Conservation (phyloP, 2,113 vertebrate species). For the Aptenodytes patagonicus region DNA sequence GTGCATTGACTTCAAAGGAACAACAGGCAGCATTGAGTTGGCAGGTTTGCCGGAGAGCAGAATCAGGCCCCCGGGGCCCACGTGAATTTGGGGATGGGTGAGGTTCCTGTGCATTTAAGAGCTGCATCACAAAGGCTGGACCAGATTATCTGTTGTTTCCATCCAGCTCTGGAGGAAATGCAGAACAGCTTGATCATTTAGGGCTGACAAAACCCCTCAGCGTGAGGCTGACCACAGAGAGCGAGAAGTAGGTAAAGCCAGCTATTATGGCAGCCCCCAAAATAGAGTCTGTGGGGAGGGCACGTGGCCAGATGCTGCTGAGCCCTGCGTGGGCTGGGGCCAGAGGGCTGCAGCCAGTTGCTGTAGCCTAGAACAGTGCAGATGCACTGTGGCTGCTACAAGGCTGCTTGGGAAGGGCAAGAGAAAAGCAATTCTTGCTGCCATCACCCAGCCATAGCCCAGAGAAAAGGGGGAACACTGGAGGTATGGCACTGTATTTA, state of each 20-base stretch:
- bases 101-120: not conserved
- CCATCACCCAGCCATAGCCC: not conserved
- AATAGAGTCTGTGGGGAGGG: conserved; percentile 1
- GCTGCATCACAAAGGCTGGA: not conserved
- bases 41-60: not conserved
- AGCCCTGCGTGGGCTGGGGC: not conserved
- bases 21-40: not conserved
- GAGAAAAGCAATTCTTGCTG: not conserved
- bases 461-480: not conserved
- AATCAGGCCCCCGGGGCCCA: not conserved
- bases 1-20: not conserved
- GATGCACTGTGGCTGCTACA: not conserved
- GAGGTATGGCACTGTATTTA: not conserved
- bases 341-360: not conserved
- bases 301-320: not conserved
- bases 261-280: not conserved
- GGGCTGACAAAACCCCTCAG: not conserved
- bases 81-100: accelerated
- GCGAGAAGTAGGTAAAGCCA: not conserved
- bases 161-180: not conserved
- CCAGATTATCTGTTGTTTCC: not conserved
- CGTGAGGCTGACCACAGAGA: not conserved
- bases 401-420: not conserved
- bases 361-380: not conserved
- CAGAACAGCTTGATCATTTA: not conserved